phyloP scores from a whole-genome alignment of 2,888 invertebrate genomes.

The Lasioglossum vierecki region DNA sequence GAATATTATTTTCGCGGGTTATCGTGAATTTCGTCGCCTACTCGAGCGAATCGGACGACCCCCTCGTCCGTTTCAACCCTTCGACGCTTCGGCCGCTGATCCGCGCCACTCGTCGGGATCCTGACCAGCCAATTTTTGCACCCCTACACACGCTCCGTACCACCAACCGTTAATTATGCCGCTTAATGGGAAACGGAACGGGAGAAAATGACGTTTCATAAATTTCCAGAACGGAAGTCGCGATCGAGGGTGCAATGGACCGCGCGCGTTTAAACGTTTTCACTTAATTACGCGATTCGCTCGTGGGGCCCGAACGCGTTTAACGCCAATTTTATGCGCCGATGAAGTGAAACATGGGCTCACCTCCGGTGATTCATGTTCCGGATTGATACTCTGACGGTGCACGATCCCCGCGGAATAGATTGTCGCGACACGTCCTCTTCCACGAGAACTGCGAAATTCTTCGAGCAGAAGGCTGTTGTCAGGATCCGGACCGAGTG shows the following conservation, averaged over 20 bases:
- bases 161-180: slow-evolving; percentile 33
- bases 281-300: slow-evolving; percentile 58
- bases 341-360: slow-evolving; percentile 34
- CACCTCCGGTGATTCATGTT: not conserved
- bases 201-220: slow-evolving; percentile 45
- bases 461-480: not conserved
- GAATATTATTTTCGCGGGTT: slow-evolving; percentile 46
- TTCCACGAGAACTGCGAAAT: slow-evolving; percentile 15
- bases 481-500: not conserved
- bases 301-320: slow-evolving; percentile 33
- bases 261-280: slow-evolving; percentile 53
- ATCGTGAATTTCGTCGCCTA: slow-evolving; percentile 26
- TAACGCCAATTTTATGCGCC: slow-evolving; percentile 45
- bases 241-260: slow-evolving; percentile 43
- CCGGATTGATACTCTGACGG: not conserved
- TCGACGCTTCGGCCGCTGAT: slow-evolving; percentile 8
- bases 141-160: not conserved
- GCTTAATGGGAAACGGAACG: slow-evolving; percentile 20
- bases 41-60: not conserved
- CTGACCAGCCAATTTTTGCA: slow-evolving; percentile 11
- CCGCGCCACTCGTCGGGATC: not conserved
- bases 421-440: not conserved
- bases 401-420: not conserved
- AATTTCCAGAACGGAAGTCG: slow-evolving; percentile 37
- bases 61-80: not conserved